phyloP scores from a whole-genome alignment of 2,888 invertebrate species.

The Pristionchus mayeri region DNA sequence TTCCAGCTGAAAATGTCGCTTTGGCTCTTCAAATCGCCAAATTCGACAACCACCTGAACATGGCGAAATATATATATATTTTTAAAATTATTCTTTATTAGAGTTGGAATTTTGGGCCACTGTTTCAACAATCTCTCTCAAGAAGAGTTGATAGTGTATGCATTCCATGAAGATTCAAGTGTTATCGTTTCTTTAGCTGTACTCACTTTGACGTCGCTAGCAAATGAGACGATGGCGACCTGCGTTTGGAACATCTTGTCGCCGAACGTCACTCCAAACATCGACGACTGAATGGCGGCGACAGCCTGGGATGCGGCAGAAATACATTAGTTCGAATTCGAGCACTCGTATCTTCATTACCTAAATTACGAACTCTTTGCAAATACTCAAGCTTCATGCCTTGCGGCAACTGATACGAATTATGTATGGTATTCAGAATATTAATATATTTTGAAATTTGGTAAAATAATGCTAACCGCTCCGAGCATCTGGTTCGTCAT shows the following conservation, averaged over 20 bases:
- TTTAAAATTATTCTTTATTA: no score
- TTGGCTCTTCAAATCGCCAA: not conserved
- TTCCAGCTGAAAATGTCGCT: not conserved
- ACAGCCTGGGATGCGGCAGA: not conserved
- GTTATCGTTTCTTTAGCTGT: no score
- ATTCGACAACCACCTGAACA: not conserved
- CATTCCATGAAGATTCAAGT: no score
- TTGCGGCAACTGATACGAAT: not conserved
- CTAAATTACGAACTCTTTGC: not conserved
- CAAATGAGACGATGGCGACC: not conserved
- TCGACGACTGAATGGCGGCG: not conserved
- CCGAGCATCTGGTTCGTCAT: constrained; percentile 2
- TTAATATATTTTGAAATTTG: no score
- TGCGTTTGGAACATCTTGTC: constrained; percentile 19
- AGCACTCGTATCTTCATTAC: not conserved
- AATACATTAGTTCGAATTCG: not conserved
- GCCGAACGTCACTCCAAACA: not conserved
- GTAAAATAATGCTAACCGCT: not conserved
- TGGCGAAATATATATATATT: not conserved
- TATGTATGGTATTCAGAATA: not conserved
- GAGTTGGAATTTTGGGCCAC: no score
- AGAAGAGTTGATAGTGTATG: no score
- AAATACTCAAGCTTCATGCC: not conserved
- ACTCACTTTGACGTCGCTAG: not conserved
- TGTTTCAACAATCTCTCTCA: no score